Conservation (phyloP, 2,888 invertebrate species). For the Sarcophaga rosellei region DNA sequence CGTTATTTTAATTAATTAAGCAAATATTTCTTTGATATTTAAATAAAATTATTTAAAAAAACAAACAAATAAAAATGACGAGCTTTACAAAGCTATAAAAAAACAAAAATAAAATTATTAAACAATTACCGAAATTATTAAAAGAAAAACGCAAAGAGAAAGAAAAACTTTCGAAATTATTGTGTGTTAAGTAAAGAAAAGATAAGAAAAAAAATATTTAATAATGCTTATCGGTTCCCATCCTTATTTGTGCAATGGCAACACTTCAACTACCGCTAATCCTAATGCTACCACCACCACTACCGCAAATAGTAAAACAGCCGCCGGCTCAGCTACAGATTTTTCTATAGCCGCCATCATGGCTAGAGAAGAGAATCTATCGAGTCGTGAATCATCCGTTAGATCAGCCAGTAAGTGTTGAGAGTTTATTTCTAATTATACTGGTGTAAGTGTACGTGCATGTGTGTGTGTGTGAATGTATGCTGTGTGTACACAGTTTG, state of each 20-base stretch:
- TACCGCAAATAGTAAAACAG: conserved; percentile 75
- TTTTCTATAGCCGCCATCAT: conserved; percentile 97
- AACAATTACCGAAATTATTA: no score
- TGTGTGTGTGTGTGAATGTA: neutral
- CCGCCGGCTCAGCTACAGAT: conserved; percentile 88
- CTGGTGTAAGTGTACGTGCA: neutral
- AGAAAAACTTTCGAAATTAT: neutral
- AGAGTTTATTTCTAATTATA: neutral
- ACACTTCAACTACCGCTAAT: conserved; percentile 62
- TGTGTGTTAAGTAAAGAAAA: neutral
- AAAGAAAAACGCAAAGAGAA: neutral
- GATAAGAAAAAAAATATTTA: conserved; percentile 46
- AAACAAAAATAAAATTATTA: no score
- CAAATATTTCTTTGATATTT: neutral
- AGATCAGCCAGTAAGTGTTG: conserved; percentile 79
- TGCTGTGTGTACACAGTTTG: neutral
- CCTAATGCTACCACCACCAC: conserved; percentile 74
- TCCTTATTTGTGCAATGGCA: conserved; percentile 76
- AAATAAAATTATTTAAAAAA: no score
- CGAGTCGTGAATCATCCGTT: conserved; percentile 79
- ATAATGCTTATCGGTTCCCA: conserved; percentile 78
- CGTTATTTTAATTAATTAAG: conserved; percentile 41
- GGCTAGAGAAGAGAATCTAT: conserved; percentile 85
- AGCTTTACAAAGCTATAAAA: neutral
- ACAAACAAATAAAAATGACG: no score